Base-by-base conservation (phyloP, 2,113 vertebrate genomes). In the Otus sunia region DNA sequence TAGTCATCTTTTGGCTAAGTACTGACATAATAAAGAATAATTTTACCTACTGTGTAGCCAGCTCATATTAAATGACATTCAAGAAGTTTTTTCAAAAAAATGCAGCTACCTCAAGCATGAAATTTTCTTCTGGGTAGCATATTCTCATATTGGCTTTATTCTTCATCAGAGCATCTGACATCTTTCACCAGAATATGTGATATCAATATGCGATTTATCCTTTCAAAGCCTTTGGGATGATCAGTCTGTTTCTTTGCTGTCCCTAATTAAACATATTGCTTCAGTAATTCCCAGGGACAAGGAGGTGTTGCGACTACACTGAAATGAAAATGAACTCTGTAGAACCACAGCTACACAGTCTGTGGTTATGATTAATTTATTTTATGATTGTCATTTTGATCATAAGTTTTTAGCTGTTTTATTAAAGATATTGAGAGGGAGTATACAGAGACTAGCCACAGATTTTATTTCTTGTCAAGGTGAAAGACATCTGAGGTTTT, bases 181-280 rank as follows among this genome's bases (percentile, higher is more conserved):
- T 64, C n/a, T 73, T 92, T 85, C 64, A 43, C 47, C 53, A 68
- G 73, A 78, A 58, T 56, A 72, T 0, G 0, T 91, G 80, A 32
- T 92, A 88, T 6, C 86, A 89, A 32, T 91, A 84, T 45, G 49
- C 5, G 32, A 15, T 89, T 84, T 85, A 75, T 82, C 22, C 12
- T 86, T 86, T 83, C 39, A 94, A 94, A 92, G 92, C 69, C 86
- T 82, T 86, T 64, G 82, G 83, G 64, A 58, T 47, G 41, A 90
- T 84, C 59, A 67, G 37, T 62, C 86, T 84, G 16, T 81, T 95
- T 94, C 84, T 94, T 78, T 85, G 72, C 73, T 21, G 9, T 75
- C 49, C 49, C 60, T 92, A 85, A 80, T 94, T 86, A 95, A 94
- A 94, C n/a, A 30, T 80, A 63, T 7, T 72, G 34, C 62, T 89